These are phyloP conservation scores for Tiliacea aurago DNA, from an alignment of 2,888 invertebrate species.

Conservation along the genomic window DNA sequence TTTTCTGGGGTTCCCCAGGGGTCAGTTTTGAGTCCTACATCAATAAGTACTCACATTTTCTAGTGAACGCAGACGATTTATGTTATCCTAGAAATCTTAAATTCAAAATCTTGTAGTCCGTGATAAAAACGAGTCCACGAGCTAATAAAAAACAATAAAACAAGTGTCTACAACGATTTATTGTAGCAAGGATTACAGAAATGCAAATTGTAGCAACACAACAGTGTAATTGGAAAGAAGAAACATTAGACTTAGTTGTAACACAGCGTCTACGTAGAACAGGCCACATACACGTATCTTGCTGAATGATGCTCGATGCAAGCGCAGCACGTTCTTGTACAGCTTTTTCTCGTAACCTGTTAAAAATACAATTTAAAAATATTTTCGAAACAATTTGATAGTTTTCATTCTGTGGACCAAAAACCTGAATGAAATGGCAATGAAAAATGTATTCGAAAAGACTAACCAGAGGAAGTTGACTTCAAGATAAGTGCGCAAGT, in stretches of 20 bases:
- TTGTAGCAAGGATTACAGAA: neutral
- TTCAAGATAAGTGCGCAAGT: constrained; percentile 30
- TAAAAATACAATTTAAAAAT: too few relatives aligned
- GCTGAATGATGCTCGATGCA: constrained; percentile 6
- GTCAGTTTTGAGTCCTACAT: neutral
- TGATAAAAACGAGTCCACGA: neutral
- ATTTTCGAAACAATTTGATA: too few relatives aligned
- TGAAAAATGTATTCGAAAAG: neutral
- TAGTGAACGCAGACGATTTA: neutral
- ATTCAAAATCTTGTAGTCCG: neutral
- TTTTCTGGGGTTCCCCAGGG: too few relatives aligned
- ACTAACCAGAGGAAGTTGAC: constrained; percentile 14
- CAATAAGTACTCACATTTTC: neutral
- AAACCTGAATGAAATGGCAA: neutral
- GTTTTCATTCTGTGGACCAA: neutral
- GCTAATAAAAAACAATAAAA: neutral
- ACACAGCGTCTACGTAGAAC: constrained; percentile 17
- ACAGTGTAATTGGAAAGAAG: constrained; percentile 14
- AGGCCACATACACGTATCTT: constrained; percentile 12
- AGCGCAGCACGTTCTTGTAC: constrained; percentile 13
- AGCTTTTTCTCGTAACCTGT: neutral
- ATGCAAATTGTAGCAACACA: constrained; percentile 20
- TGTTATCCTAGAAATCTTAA: neutral
- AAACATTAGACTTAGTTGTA: constrained; percentile 8
- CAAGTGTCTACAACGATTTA: neutral